Percentiles rank a stretch among this genome's conserved stretches.
phyloP scores from a whole-genome alignment of 2,888 invertebrate species.

The Sturmia bella region DNA sequence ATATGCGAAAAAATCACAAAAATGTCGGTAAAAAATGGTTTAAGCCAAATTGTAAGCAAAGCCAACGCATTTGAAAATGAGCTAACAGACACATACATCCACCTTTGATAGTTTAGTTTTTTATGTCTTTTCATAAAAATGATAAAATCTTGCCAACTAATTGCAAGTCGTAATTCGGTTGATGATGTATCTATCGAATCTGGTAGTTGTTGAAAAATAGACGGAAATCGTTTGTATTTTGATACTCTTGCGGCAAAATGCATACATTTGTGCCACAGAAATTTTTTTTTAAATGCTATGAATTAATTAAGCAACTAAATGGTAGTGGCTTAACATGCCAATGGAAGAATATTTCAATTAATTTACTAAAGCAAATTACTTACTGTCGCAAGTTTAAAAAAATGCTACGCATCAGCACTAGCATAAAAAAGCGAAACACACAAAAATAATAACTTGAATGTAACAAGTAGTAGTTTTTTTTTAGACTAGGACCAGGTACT shows the following conservation, averaged over 20 bases:
- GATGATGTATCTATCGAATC: conserved; percentile 49
- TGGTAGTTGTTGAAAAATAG: conserved; percentile 2
- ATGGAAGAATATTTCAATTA: conserved; percentile 23
- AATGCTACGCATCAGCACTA: not conserved
- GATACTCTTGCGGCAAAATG: conserved; percentile 1
- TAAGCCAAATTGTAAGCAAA: not conserved
- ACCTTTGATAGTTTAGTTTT: not conserved
- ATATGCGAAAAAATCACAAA: conserved; percentile 55
- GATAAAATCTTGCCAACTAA: conserved; percentile 55
- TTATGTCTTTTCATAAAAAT: not conserved
- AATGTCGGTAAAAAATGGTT: conserved; percentile 33
- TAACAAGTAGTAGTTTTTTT: no score
- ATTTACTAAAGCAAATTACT: not conserved
- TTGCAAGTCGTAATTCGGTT: conserved; percentile 36
- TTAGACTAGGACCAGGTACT: no score
- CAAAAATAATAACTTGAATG: not conserved
- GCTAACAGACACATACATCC: conserved; percentile 26
- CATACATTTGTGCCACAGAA: conserved; percentile 46
- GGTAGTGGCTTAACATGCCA: not conserved
- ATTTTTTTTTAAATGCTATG: conserved; percentile 43
- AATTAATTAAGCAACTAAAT: conserved; percentile 45
- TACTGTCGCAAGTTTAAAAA: not conserved
- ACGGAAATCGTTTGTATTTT: conserved; percentile 21
- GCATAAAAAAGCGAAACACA: not conserved
- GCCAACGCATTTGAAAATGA: no score